phyloP scores from a whole-genome alignment of 2,888 invertebrate genomes.

The Sabatieria punctata region DNA sequence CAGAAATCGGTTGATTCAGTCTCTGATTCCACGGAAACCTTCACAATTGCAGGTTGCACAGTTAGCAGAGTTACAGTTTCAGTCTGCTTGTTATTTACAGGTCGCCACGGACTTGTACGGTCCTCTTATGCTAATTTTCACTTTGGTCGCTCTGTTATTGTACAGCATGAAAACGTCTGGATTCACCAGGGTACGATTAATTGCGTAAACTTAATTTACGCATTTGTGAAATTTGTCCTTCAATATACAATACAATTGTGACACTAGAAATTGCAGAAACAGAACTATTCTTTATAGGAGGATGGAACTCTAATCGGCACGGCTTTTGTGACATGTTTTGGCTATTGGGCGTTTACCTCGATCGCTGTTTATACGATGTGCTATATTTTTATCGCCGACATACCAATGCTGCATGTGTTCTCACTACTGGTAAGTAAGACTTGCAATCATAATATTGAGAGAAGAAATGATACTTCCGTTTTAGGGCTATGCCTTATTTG shows the following conservation, averaged over 20 bases:
- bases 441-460: too few relatives aligned
- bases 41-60: conserved; percentile 25
- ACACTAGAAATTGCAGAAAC: background rate
- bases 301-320: conserved; percentile 40
- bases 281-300: conserved; percentile 29
- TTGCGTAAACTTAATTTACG: background rate
- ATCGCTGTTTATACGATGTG: conserved; percentile 32
- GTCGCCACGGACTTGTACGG: conserved; percentile 37
- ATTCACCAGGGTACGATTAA: conserved; percentile 30
- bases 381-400: conserved; percentile 34
- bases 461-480: conserved; percentile 12
- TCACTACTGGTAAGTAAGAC: conserved; percentile 37
- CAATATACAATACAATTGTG: background rate
- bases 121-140: conserved; percentile 38
- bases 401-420: conserved; percentile 34
- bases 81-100: conserved; percentile 11
- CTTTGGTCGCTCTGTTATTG: conserved; percentile 37
- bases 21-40: conserved; percentile 30
- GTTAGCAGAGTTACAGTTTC: background rate
- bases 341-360: conserved; percentile 38
- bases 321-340: conserved; percentile 38
- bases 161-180: conserved; percentile 38
- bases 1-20: conserved; percentile 26
- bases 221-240: background rate
- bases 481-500: conserved; percentile 37